These are phyloP conservation scores for Philopedon plagiatum DNA, from an alignment of 2,888 invertebrate genomes.

Conservation along the genomic window DNA sequence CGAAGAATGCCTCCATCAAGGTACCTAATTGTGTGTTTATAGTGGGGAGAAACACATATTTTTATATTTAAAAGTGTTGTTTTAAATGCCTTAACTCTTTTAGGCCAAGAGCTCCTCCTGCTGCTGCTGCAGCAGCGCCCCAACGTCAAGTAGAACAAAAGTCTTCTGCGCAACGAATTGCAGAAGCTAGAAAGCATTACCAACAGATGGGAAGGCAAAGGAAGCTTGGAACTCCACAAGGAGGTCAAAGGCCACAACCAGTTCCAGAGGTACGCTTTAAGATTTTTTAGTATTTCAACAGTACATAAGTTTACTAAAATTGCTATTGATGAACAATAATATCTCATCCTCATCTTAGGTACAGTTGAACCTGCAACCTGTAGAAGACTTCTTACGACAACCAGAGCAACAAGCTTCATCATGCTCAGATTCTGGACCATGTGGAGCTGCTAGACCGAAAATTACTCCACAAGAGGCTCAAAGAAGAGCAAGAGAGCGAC, in stretches of 20 bases:
- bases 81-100: not conserved
- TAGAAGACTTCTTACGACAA: not conserved
- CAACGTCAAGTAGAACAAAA: not conserved
- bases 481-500: not conserved
- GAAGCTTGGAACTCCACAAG: not conserved
- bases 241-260: not conserved
- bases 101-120: conserved; percentile 1
- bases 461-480: conserved; percentile 9
- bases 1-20: not conserved
- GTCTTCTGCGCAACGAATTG: conserved; percentile 19
- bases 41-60: not conserved
- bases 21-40: too few relatives aligned
- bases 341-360: not conserved
- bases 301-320: too few relatives aligned
- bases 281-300: too few relatives aligned
- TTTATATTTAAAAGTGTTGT: not conserved
- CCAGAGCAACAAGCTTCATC: not conserved
- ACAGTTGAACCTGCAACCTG: not conserved
- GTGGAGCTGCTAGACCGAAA: not conserved
- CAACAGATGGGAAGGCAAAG: conserved; percentile 10
- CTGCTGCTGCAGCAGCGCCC: not conserved
- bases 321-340: not conserved
- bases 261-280: not conserved
- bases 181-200: conserved; percentile 25
- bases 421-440: too few relatives aligned